Percentiles rank a stretch among this genome's conserved stretches.
phyloP scores from a whole-genome alignment of 53 echinoderm and acorn worm species.

The Glandiceps talaboti region DNA sequence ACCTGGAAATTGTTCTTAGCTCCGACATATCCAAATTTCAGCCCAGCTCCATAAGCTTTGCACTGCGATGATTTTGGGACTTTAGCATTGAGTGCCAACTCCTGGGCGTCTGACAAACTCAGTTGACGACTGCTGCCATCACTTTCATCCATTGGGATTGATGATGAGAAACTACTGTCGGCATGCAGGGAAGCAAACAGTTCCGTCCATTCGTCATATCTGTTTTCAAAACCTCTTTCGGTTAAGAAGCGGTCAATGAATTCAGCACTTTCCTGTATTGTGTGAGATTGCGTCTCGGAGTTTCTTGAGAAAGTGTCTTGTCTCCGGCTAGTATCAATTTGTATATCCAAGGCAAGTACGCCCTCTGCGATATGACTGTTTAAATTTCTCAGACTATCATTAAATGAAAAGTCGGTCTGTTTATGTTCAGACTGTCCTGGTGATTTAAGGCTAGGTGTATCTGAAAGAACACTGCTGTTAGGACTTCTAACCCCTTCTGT shows the following conservation, averaged over 20 bases:
- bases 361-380: background rate
- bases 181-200: background rate
- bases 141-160: too few species aligned
- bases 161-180: background rate
- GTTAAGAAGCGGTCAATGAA: background rate
- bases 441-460: background rate
- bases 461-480: background rate
- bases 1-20: constrained; percentile 98
- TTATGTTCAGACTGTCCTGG: background rate
- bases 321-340: background rate
- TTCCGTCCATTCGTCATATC: background rate
- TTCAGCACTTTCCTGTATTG: background rate
- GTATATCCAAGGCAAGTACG: background rate
- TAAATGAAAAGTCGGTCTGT: background rate
- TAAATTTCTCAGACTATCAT: background rate
- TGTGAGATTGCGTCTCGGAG: background rate
- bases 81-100: background rate
- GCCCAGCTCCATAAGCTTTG: constrained; percentile 57
- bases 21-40: constrained; percentile 58
- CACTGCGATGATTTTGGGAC: constrained; percentile 42
- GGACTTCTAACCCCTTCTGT: background rate
- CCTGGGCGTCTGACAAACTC: background rate
- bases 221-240: background rate
- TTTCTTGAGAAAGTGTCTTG: background rate
- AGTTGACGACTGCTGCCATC: background rate